These are phyloP conservation scores for Euleptes europaea DNA, from an alignment of 2,113 vertebrate species.

Conservation along the genomic window DNA sequence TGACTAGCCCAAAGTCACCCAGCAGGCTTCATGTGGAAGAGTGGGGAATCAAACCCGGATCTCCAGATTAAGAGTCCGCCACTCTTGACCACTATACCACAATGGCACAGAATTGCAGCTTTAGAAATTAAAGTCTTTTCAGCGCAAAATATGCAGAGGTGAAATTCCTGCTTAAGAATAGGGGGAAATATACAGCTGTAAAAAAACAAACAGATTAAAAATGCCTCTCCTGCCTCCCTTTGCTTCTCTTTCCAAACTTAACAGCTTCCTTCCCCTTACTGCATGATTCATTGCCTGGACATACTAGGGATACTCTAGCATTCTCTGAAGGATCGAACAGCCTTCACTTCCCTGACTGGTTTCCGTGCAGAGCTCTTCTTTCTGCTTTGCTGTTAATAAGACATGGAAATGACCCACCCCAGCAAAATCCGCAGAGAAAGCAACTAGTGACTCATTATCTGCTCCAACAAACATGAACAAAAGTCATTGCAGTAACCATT, in stretches of 20 bases:
- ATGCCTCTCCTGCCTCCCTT: too few relatives aligned
- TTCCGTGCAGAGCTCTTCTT: neutral
- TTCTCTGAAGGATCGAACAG: neutral
- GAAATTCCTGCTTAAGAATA: too few relatives aligned
- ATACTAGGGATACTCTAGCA: neutral
- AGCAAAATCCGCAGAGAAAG: neutral
- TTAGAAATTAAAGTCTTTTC: neutral
- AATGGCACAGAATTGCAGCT: too few relatives aligned
- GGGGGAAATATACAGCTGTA: neutral
- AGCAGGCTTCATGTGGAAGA: too few relatives aligned
- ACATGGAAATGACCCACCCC: neutral
- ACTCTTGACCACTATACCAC: too few relatives aligned
- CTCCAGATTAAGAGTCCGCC: too few relatives aligned
- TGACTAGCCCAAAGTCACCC: too few relatives aligned
- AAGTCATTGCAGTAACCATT: too few relatives aligned
- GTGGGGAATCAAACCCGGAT: too few relatives aligned
- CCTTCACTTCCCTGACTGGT: neutral
- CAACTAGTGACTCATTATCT: neutral
- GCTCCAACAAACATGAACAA: neutral
- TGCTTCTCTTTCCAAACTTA: neutral
- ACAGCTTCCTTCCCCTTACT: neutral
- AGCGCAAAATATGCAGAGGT: neutral
- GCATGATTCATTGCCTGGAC: neutral
- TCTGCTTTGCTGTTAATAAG: neutral
- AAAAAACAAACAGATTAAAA: too few relatives aligned